Conservation (phyloP, 2,888 invertebrate genomes). For the Seira ritae region DNA sequence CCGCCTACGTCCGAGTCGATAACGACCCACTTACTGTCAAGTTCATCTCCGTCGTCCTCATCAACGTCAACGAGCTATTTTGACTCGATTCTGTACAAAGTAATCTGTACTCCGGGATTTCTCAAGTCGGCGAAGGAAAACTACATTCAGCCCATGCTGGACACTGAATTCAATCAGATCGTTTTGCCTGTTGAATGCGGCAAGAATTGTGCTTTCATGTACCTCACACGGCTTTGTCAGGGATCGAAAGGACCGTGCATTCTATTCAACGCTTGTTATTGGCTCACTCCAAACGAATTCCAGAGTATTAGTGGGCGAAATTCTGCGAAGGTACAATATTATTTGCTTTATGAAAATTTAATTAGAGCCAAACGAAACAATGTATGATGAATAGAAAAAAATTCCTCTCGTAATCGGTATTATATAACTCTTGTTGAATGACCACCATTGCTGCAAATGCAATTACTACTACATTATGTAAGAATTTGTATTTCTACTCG, state of each 20-base stretch:
- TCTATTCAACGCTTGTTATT: conserved; percentile 75
- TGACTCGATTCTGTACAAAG: conserved; percentile 44
- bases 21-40: conserved; percentile 58
- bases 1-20: conserved; percentile 66
- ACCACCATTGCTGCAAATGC: not conserved
- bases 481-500: too few species aligned
- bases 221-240: conserved; percentile 76
- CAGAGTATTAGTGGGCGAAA: conserved; percentile 77
- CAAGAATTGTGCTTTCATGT: conserved; percentile 73
- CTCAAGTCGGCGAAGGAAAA: conserved; percentile 65
- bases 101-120: conserved; percentile 61
- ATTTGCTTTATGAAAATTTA: too few species aligned
- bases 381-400: too few species aligned
- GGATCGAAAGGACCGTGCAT: conserved; percentile 77
- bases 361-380: too few species aligned
- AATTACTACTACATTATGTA: not conserved
- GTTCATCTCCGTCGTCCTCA: conserved; percentile 24
- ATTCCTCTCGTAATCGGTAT: too few species aligned
- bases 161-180: conserved; percentile 62
- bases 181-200: conserved; percentile 72
- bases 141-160: conserved; percentile 67
- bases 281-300: conserved; percentile 78
- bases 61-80: conserved; percentile 27
- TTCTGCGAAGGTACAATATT: conserved; percentile 75
- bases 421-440: too few species aligned